Conservation (phyloP, 2,113 vertebrate genomes). For the Melanotaenia duboulayi region DNA sequence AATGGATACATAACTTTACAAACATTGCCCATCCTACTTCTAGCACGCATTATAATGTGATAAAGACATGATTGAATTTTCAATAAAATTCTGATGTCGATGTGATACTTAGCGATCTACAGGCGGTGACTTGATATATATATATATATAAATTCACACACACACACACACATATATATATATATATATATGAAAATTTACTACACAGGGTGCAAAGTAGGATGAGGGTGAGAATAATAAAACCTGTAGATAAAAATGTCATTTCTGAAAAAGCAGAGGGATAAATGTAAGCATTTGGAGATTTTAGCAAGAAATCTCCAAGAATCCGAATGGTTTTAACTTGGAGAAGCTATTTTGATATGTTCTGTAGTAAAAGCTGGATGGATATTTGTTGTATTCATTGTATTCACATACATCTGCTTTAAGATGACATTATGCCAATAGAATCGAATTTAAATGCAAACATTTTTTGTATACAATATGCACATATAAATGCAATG, state of each 20-base stretch:
- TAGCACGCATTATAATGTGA: conserved; percentile 1
- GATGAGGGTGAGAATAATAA: background rate
- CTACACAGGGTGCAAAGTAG: background rate
- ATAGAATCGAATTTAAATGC: conserved; percentile 21
- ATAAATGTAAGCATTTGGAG: background rate
- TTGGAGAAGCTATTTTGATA: background rate
- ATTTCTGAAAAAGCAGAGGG: background rate
- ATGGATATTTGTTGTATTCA: background rate
- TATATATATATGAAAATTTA: too few relatives aligned
- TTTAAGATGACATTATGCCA: background rate
- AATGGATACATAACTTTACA: conserved; percentile 12
- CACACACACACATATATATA: too few relatives aligned
- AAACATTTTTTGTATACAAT: conserved; percentile 12
- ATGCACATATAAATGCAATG: conserved; percentile 30
- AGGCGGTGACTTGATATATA: background rate
- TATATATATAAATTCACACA: background rate
- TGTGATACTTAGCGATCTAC: conserved; percentile 3
- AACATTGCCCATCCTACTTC: background rate
- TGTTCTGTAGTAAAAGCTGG: background rate
- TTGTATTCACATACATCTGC: background rate
- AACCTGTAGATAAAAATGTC: background rate
- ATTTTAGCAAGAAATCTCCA: conserved; percentile 15
- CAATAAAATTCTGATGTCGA: background rate
- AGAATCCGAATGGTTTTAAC: conserved; percentile 4
- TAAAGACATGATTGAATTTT: conserved; percentile 8